Base-by-base conservation (phyloP, 2,888 invertebrate genomes). In the Urechis unicinctus region DNA sequence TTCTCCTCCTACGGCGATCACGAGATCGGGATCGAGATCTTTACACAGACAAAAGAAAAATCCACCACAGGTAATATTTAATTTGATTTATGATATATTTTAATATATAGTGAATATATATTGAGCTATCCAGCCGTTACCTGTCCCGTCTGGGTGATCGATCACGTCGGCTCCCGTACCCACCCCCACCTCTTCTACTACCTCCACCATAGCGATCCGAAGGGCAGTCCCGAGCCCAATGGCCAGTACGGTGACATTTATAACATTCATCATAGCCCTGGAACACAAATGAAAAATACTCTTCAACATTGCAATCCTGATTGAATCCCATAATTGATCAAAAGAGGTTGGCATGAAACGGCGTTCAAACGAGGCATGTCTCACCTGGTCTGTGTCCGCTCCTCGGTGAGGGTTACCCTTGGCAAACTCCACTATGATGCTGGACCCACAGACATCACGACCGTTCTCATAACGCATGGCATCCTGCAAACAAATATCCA, bases 381-480 rank as follows among this genome's bases (percentile, higher is more conserved):
- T 36, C 41, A 36, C 41, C 9, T 9, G 41, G 41, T 13, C 41
- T 36, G 13, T 13, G 9, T 9, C n/a, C 9, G 41, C 41, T 36
- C 41, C n/a, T 36, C 13, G 41, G 13, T 36, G 13, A 17, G 76
- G 77, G 36, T 67, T 74, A 13, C 78, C 78, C 57, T 77, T 75
- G 0, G 78, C 76, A 75, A 75, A 79, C 60, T 79, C 79, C 13
- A 78, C 78, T 36, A 78, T 75, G 47, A 79, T 78, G 49, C 72
- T 73, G 22, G 76, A 74, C 0, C 78, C 78, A 49, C 72, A 68
- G 0, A 79, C 59, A 44, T 77, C 75, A 41, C 78, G 61, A 0
- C 79, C 79, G 68, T 79, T 78, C 64, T 79, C 79, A 64, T 78
- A 77, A 53, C 72, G 72, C 26, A 78, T 66, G 29, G 77, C 77